These are phyloP conservation scores for Hippocampus guttulatus DNA, from an alignment of 2,113 vertebrate genomes.

Conservation along the genomic window DNA sequence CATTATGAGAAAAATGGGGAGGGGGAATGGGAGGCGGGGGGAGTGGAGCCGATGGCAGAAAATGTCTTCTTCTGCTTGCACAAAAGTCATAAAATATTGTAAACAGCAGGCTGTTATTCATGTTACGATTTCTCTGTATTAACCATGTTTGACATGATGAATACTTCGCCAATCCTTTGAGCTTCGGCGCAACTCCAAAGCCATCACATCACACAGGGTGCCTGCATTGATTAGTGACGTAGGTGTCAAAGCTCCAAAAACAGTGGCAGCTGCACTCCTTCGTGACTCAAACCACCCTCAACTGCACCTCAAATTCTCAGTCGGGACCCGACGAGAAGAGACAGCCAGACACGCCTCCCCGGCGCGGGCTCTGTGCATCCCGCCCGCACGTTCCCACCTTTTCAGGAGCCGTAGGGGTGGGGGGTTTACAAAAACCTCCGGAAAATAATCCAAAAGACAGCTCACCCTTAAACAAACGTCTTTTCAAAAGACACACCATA, in stretches of 20 bases:
- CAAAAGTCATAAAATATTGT: constrained; percentile 45
- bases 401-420: not conserved
- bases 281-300: constrained; percentile 36
- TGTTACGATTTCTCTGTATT: constrained; percentile 24
- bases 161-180: constrained; percentile 31
- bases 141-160: constrained; percentile 56
- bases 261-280: constrained; percentile 60
- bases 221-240: constrained; percentile 67
- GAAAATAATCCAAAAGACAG: constrained; percentile 40
- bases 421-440: not conserved
- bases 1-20: constrained; percentile 18
- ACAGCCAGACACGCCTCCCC: constrained; percentile 70
- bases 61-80: constrained; percentile 17
- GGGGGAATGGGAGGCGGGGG: not conserved
- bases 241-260: constrained; percentile 72
- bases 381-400: constrained; percentile 44
- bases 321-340: constrained; percentile 55
- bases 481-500: constrained; percentile 24
- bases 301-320: constrained; percentile 61
- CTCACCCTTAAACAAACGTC: constrained; percentile 34
- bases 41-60: constrained; percentile 18
- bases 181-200: constrained; percentile 3
- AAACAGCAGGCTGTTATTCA: constrained; percentile 49
- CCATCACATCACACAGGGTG: constrained; percentile 63
- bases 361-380: constrained; percentile 34